Evolutionary conservation across 2,888 invertebrate genomes (phyloP).

Genomic region (Sclerodermus sp.): DNA sequence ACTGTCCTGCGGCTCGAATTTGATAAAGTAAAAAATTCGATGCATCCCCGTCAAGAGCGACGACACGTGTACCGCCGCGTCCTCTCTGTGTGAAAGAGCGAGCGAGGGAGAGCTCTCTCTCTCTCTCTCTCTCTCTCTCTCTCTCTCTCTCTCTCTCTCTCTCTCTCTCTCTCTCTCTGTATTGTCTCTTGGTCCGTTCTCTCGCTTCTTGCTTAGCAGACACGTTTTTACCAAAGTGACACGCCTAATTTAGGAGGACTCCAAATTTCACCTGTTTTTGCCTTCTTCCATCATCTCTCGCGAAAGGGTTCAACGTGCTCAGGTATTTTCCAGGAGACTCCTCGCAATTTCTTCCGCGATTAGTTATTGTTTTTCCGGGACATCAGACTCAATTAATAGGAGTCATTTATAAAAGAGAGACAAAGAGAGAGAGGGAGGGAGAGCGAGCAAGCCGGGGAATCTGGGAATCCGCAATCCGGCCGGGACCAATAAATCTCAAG

Average conservation of each 20-base stretch:
- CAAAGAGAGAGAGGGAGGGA: constrained; percentile 11
- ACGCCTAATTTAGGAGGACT: no score
- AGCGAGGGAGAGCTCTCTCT: no score
- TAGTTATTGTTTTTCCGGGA: background rate
- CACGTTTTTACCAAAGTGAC: no score
- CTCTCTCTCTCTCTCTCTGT: background rate
- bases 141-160: no score
- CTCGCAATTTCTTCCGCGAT: background rate
- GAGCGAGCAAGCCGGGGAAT: constrained; percentile 4
- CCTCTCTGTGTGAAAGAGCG: no score
- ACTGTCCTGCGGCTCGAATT: background rate
- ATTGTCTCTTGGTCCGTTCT: background rate
- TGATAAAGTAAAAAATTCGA: background rate
- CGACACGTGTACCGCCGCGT: constrained; percentile 5
- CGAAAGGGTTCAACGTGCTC: no score
- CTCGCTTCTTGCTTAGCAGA: no score
- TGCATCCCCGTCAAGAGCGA: background rate
- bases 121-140: background rate
- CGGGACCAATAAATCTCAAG: no score
- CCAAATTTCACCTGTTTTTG: no score
- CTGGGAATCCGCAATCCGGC: background rate
- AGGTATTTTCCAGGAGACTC: constrained; percentile 3
- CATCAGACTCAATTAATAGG: background rate
- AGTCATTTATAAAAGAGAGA: background rate
- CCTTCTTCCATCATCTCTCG: background rate